Percentiles rank a stretch among this genome's conserved stretches.
Evolutionary conservation across 2,797 vertebrate genomes (phyloP).

Genomic region (Paguma larvata): DNA sequence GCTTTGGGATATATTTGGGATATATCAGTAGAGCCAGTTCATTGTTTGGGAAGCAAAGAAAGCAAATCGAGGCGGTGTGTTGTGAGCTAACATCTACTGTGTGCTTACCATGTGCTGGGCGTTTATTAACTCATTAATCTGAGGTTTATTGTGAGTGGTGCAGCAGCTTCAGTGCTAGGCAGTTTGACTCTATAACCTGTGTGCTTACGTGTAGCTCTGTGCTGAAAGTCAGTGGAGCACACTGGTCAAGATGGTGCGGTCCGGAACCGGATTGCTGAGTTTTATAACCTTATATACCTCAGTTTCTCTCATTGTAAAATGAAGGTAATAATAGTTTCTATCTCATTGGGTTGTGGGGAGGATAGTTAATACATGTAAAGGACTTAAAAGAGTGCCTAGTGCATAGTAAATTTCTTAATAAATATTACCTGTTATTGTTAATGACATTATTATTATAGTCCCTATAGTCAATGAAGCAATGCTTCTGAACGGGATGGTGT

Average conservation of each 20-base stretch:
- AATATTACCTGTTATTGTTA: constrained; percentile 41
- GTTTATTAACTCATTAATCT: constrained; percentile 57
- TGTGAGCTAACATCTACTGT: neutral
- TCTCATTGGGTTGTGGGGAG: neutral
- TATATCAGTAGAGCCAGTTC: neutral
- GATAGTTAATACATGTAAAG: neutral
- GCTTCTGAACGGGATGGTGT: neutral
- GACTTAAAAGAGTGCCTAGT: constrained; percentile 1
- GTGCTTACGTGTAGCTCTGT: neutral
- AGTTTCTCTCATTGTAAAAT: constrained; percentile 30
- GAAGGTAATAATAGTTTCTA: neutral
- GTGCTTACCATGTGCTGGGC: neutral
- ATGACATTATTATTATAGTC: neutral
- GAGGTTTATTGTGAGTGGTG: neutral
- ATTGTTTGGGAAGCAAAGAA: constrained; percentile 53
- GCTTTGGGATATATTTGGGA: constrained; percentile 49
- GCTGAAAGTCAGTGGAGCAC: neutral
- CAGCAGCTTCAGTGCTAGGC: neutral
- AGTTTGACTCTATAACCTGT: neutral
- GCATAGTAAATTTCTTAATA: constrained; percentile 39
- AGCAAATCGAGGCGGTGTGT: constrained; percentile 19
- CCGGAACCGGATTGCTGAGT: neutral
- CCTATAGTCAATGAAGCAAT: neutral
- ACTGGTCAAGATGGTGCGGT: neutral
- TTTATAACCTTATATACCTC: neutral